Base-by-base conservation (phyloP, 2,113 vertebrate genomes). In the Paradisaea rubra region DNA sequence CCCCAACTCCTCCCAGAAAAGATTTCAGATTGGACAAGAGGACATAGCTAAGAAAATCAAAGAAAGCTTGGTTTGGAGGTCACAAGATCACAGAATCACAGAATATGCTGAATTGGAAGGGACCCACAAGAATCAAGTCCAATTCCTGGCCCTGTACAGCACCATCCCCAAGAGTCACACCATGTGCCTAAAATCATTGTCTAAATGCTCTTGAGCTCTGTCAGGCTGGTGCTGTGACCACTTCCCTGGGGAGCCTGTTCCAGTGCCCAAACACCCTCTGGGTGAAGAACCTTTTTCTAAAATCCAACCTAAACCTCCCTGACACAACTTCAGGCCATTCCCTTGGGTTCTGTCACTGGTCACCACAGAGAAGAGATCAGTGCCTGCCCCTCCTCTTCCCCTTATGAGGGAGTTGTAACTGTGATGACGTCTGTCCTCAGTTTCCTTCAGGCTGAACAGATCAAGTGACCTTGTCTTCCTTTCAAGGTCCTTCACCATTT, bases 281-380 rank as follows among this genome's bases (percentile, higher is more conserved):
- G 5, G 27, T 13, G 27, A 63, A 27, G 28, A 54, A 22, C 3
- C 2, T 20, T 23, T 56, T 65, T 17, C 35, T 74, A 31, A 31
- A 35, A 49, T 4, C 20, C 20, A 85, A 3, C 16, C 15, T 41
- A n/a, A 74, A 24, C 20, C 15, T 49, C 19, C 19, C 24, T 49
- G 59, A 19, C 14, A 65, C 4, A 30, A 2, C 22, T 65, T 41
- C 1, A 1, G 41, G 19, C 19, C 24, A 24, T 17, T 65, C 7
- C 37, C 30, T 28, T 0, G 0, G 3, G 12, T 74, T 6, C 24
- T 41, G 24, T 47, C 41, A 24, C 28, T 64, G 41, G 10, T 13
- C 13, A 19, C 9, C 13, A 27, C 27, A 61, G 56, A 44, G 25
- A 0, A 83, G 25, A 72, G 22, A 63, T 61, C 33, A 44, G 33